Conservation (phyloP, 2,113 vertebrate genomes). For the Anguilla rostrata region DNA sequence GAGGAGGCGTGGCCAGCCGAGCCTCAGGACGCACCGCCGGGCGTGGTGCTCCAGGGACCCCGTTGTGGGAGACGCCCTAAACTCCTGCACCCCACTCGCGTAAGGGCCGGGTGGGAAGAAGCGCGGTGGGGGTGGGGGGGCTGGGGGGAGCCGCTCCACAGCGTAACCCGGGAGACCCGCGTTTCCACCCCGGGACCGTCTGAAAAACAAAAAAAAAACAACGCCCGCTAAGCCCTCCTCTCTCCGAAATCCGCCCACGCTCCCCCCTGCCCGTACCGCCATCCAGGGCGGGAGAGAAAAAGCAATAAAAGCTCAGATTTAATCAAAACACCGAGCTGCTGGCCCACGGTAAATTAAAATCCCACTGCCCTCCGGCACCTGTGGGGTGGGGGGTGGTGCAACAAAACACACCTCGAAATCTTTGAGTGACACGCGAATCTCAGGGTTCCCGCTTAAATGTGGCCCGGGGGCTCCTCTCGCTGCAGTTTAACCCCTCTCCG, state of each 20-base stretch:
- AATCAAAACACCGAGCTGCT: not conserved
- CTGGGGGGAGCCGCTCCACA: too few relatives aligned
- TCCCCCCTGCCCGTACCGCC: not conserved
- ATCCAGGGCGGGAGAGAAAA: not conserved
- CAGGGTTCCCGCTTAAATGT: conserved; percentile 56
- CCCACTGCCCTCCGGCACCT: conserved; percentile 21
- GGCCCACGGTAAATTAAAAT: not conserved
- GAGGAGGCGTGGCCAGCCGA: too few relatives aligned
- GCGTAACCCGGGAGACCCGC: too few relatives aligned
- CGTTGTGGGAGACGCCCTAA: too few relatives aligned
- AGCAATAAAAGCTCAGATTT: not conserved
- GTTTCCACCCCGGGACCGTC: too few relatives aligned
- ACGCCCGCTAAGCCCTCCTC: not conserved
- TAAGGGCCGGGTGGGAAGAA: too few relatives aligned
- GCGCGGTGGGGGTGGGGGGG: too few relatives aligned
- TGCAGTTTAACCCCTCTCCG: conserved; percentile 42
- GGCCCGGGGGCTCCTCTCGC: conserved; percentile 46
- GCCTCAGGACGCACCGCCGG: too few relatives aligned
- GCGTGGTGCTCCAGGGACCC: too few relatives aligned
- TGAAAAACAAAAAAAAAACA: not conserved
- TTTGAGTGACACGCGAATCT: conserved; percentile 48
- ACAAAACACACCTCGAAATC: conserved; percentile 62
- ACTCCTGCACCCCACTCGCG: too few relatives aligned
- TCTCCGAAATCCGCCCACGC: not conserved
- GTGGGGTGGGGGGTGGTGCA: conserved; percentile 42